Evolutionary conservation across 1,140 invertebrate species (phyloP).

Genomic region (Chlorops oryzae): DNA sequence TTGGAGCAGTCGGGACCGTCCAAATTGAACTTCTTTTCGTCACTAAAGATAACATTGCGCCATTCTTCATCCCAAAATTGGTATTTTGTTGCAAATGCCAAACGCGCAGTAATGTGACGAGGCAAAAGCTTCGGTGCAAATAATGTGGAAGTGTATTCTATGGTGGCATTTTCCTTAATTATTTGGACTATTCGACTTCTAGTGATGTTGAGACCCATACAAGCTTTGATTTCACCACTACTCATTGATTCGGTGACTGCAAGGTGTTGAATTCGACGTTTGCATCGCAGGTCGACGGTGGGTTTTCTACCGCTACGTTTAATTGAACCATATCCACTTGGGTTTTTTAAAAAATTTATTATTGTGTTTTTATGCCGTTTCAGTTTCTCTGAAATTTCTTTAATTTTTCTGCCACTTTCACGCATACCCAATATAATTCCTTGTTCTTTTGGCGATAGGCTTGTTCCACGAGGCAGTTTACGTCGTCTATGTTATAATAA

Average conservation of each 20-base stretch:
- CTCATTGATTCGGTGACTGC: neutral
- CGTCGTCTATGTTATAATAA: too few relatives aligned
- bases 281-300: neutral
- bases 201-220: neutral
- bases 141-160: neutral
- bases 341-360: conserved; percentile 8
- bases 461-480: conserved; percentile 3
- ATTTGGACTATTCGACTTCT: neutral
- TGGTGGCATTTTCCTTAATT: neutral
- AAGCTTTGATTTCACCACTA: neutral
- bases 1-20: conserved; percentile 19
- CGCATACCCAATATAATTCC: neutral
- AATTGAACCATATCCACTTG: neutral
- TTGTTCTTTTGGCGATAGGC: neutral
- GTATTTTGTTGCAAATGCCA: conserved; percentile 9
- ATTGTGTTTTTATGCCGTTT: conserved; percentile 10
- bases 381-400: conserved; percentile 2
- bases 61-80: conserved; percentile 8
- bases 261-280: conserved; percentile 1
- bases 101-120: neutral
- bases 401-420: neutral
- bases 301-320: neutral
- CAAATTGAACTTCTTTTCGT: conserved; percentile 20
- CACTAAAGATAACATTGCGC: conserved; percentile 7
- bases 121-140: neutral